Evolutionary conservation across 2,888 invertebrate genomes (phyloP), one percentile per base, ranked within the genome.

Genomic region (Agrochola macilenta): DNA sequence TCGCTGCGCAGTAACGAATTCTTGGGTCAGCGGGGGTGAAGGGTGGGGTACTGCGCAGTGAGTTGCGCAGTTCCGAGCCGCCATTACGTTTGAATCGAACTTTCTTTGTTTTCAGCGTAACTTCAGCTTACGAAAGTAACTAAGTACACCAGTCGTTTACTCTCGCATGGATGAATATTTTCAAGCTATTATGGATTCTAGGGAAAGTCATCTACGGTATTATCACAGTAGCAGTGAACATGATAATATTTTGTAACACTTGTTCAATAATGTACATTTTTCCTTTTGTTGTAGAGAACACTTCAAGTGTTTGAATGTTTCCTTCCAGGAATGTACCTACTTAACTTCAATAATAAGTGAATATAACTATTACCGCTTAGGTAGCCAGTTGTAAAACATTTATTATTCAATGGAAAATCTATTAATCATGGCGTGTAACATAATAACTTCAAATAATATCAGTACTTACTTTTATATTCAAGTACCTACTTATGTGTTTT

Each of bases 201-300:
- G 23, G 26, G 7, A 78, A 74, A 60, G 17, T 26, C 20, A 26
- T 73, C 35, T 39, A 60, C 46, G 35, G 14, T 46, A 11, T 46
- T 30, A 52, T 52, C 35, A 74, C 30, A n/a, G 46, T 58, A 43
- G 30, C 30, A 23, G 30, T 30, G 57, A 58, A 35, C 17, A 26
- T 71, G 61, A 71, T 78, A 82, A 81, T 81, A 70, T 82, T 82
- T 70, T 63, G 46, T 35, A 61, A 12, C 23, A 43, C 54, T 60
- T 26, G 49, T 82, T 70, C 26, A 83, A 71, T 81, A 81, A 77
- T 69, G 52, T 46, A 39, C n/a, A 58, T 63, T 68, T 82, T 66
- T 66, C 30, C 61, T 26, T 52, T 69, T 70, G 76, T 63, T 63
- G 11, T 63, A 43, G 11, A 46, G 39, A 66, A 66, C 49, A 30